phyloP scores from a whole-genome alignment of 92 coral and sea anemone genomes.

The Parazoanthus darwini region DNA sequence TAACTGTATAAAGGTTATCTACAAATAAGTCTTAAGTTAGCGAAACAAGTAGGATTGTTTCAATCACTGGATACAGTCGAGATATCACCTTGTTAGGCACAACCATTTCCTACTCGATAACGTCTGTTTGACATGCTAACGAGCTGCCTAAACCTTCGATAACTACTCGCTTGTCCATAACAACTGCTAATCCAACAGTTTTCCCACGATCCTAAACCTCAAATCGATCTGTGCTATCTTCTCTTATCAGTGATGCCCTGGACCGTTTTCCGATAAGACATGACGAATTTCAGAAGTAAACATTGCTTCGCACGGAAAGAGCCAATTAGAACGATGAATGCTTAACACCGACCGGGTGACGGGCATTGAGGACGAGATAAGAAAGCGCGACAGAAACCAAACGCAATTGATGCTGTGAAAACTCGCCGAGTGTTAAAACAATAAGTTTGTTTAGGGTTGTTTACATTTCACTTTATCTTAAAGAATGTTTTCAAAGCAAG shows the following conservation, averaged over 20 bases:
- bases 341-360: constrained; percentile 26
- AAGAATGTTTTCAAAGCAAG: constrained; percentile 37
- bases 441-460: constrained; percentile 30
- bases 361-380: constrained; percentile 14
- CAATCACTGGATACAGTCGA: neutral
- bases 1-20: constrained; percentile 6
- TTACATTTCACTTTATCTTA: constrained; percentile 20
- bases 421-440: constrained; percentile 23
- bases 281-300: constrained; percentile 17
- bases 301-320: constrained; percentile 3
- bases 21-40: constrained; percentile 7
- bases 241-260: constrained; percentile 40
- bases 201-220: constrained; percentile 44
- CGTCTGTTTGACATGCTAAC: constrained; percentile 22
- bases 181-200: neutral
- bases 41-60: neutral
- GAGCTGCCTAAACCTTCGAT: constrained; percentile 6
- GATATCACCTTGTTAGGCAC: constrained; percentile 21
- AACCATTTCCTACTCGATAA: neutral
- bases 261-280: constrained; percentile 39
- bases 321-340: constrained; percentile 17
- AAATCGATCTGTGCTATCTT: constrained; percentile 33
- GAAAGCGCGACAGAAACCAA: constrained; percentile 15
- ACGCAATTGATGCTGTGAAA: neutral
- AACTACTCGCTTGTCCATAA: constrained; percentile 11